Conservation (phyloP, 2,888 invertebrate genomes). For the Himalopsyche japonica region DNA sequence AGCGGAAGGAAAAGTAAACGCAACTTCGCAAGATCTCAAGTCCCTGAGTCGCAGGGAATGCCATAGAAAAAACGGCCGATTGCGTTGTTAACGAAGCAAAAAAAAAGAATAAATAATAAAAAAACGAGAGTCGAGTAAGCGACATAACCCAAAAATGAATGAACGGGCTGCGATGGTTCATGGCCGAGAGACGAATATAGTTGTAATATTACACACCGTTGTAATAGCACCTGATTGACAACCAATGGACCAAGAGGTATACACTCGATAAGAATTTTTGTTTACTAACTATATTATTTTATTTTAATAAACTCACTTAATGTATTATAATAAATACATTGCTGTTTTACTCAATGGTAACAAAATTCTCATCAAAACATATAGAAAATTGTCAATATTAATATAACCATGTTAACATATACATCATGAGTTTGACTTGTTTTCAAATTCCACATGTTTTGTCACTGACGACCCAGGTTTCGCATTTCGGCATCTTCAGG, state of each 20-base stretch:
- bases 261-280: too few relatives aligned
- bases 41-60: background rate
- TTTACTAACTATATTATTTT: too few relatives aligned
- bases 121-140: conserved; percentile 23
- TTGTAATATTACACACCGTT: conserved; percentile 20
- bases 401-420: too few relatives aligned
- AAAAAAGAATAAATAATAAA: conserved; percentile 21
- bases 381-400: too few relatives aligned
- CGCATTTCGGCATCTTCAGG: too few relatives aligned
- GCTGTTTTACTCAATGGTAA: too few relatives aligned
- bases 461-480: too few relatives aligned
- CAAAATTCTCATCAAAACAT: too few relatives aligned
- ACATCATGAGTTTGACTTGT: too few relatives aligned
- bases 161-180: conserved; percentile 32
- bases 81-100: background rate
- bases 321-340: too few relatives aligned
- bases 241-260: background rate
- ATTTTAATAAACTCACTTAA: too few relatives aligned
- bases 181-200: conserved; percentile 25
- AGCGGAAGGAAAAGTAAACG: background rate
- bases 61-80: background rate
- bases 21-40: background rate
- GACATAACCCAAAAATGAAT: conserved; percentile 39
- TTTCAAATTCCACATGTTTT: too few relatives aligned
- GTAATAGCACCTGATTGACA: background rate